Evolutionary conservation across 2,888 invertebrate species (phyloP), one percentile per base, ranked within the genome.

Genomic region (Harpalus rubripes): DNA sequence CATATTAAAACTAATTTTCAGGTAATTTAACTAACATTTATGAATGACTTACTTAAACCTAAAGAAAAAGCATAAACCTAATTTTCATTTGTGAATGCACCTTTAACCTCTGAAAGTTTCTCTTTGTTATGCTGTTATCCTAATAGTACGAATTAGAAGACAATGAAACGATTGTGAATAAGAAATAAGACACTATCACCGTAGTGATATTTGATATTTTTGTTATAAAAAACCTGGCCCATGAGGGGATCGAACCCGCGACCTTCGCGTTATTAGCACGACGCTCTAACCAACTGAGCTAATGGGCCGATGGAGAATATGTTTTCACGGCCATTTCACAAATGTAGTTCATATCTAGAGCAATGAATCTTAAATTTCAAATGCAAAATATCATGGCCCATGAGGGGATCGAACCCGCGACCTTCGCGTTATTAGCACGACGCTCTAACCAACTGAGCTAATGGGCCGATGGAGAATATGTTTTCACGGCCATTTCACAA

Each of bases 231-330:
- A 32, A 32, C 32, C 6, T 94, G 94, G 94, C 94, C 94, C 94
- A 94, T 94, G 94, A 92, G 94, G 94, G 94, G 94, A 94, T 94
- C 94, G 94, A 94, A 94, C 94, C 94, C 94, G 93, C 94, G 94
- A 94, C 94, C 94, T 94, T 94, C 94, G 94, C 94, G 94, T 94
- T 94, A 94, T 94, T 94, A 94, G 94, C 94, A 94, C 94, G 94
- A 94, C 94, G 94, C 94, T 94, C 94, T 94, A 94, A 94, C 94
- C 94, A 94, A 94, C 94, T 94, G 94, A 94, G 94, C 94, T 94
- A 94, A 94, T 94, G 94, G 94, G 94, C 94, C 94, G 89, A 61
- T 56, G 56, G 0, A 56, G 4, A 32, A 32, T 32, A 32, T 5
- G 5, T 5, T 32, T 32, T 16, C 15, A 16, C 10, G 44, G 0